Evolutionary conservation across 2,888 invertebrate genomes (phyloP).

Genomic region (Orgyia antiqua): DNA sequence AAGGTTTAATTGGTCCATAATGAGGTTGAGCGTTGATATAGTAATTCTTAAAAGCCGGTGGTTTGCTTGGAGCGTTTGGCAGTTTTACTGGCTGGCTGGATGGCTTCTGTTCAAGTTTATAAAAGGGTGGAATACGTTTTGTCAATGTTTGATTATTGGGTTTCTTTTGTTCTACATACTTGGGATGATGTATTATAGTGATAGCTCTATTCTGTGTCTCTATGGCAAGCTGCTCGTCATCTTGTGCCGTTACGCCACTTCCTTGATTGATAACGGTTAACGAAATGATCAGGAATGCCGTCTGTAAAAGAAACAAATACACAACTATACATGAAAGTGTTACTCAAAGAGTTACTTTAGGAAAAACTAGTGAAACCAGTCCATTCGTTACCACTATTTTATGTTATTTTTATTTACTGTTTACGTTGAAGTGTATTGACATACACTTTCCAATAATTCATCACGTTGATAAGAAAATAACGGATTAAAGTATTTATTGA

Average conservation of each 20-base stretch:
- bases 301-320: constrained; percentile 42
- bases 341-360: too few relatives aligned
- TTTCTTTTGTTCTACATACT: constrained; percentile 40
- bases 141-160: constrained; percentile 24
- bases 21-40: constrained; percentile 36
- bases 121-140: constrained; percentile 32
- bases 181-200: constrained; percentile 48
- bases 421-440: too few relatives aligned
- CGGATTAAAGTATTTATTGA: too few relatives aligned
- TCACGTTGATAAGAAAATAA: too few relatives aligned
- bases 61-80: constrained; percentile 38
- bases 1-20: constrained; percentile 38
- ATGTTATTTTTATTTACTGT: too few relatives aligned
- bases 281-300: constrained; percentile 69
- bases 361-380: constrained; percentile 2
- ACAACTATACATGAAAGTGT: too few relatives aligned
- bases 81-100: constrained; percentile 59
- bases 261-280: constrained; percentile 65
- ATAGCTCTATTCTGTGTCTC: constrained; percentile 55
- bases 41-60: constrained; percentile 18
- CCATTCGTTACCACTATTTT: too few relatives aligned
- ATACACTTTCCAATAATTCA: too few relatives aligned
- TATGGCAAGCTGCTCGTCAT: constrained; percentile 60
- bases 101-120: constrained; percentile 43
- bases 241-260: constrained; percentile 49